These are phyloP conservation scores for Phrynosoma platyrhinos DNA, from an alignment of 2,113 vertebrate genomes.

Conservation along the genomic window DNA sequence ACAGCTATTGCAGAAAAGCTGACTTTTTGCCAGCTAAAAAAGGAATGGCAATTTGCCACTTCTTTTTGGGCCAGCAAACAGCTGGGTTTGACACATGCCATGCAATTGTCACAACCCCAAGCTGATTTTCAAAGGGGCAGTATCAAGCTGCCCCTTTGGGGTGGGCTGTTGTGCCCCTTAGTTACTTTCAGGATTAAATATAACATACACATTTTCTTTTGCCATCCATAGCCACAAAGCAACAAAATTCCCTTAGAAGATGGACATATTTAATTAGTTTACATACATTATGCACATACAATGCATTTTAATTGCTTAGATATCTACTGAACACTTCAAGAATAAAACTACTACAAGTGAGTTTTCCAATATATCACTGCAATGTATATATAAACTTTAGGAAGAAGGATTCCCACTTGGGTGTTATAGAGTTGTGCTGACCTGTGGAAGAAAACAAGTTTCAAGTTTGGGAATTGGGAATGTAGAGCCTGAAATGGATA, in stretches of 20 bases:
- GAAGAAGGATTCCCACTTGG: not conserved
- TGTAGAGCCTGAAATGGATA: no score
- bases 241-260: not conserved
- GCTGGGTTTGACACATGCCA: no score
- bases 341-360: constrained; percentile 1
- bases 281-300: not conserved
- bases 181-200: not conserved
- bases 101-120: no score
- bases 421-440: not conserved
- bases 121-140: no score
- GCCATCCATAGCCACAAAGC: not conserved
- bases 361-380: not conserved
- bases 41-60: no score
- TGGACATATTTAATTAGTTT: constrained; percentile 10
- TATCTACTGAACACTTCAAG: constrained; percentile 2
- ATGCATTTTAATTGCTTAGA: constrained; percentile 5
- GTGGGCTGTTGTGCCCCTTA: no score
- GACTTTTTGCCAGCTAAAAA: no score
- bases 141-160: no score
- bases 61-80: no score
- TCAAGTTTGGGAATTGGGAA: not conserved
- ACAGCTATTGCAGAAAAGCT: no score
- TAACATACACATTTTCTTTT: constrained; percentile 18
- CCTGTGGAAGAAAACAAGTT: not conserved
- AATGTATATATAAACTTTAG: not conserved